Conservation (phyloP, 92 coral and sea anemone species). For the Muricea muricata region DNA sequence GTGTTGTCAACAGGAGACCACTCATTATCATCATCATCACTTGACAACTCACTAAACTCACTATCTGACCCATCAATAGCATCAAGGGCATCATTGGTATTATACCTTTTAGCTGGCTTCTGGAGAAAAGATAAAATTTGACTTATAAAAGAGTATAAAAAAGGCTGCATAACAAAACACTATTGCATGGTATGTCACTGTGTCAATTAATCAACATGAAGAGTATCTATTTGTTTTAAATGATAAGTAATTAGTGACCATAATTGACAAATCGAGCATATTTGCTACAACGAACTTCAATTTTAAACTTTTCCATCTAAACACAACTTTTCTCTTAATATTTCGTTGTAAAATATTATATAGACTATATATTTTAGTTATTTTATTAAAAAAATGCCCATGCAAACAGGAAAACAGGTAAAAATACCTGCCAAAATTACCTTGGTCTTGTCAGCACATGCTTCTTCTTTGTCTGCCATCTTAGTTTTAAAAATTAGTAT, state of each 20-base stretch:
- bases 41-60: constrained; percentile 7
- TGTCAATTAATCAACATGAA: not conserved
- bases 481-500: not conserved
- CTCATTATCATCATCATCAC: not conserved
- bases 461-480: not conserved
- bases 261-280: not conserved
- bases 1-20: not conserved
- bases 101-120: not conserved
- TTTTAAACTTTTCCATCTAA: not conserved
- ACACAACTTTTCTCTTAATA: not conserved
- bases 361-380: not conserved
- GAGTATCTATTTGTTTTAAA: not conserved
- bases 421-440: not conserved
- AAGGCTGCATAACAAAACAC: not conserved
- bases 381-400: not conserved
- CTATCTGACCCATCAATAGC: not conserved
- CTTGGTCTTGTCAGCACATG: not conserved
- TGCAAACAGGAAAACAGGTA: not conserved
- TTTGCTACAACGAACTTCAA: not conserved
- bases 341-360: not conserved
- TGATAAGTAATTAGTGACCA: not conserved
- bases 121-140: not conserved
- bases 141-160: not conserved
- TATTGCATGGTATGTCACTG: not conserved
- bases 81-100: not conserved